Conservation (phyloP, 2,113 vertebrate species). For the Stomatorhinus ivindoensis region DNA sequence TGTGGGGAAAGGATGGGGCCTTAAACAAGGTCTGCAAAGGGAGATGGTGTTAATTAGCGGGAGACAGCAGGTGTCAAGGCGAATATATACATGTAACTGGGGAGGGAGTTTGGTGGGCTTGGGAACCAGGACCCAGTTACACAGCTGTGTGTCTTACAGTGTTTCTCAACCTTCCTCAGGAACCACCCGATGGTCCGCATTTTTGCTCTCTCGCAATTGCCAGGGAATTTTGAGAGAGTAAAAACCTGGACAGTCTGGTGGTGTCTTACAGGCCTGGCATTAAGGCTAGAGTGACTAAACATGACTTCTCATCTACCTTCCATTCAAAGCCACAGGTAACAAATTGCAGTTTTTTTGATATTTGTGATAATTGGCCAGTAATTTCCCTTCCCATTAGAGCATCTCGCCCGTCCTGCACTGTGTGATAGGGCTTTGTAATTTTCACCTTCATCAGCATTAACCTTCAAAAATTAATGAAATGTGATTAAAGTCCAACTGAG, state of each 20-base stretch:
- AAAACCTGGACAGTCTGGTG: too few species aligned
- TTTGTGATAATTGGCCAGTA: neutral
- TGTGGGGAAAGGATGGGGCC: neutral
- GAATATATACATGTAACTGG: neutral
- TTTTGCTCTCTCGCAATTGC: too few species aligned
- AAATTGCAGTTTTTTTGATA: neutral
- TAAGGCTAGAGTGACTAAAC: neutral
- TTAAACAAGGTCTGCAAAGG: neutral
- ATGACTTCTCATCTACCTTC: neutral
- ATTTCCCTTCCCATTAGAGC: neutral
- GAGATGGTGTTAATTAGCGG: neutral
- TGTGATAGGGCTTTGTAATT: neutral
- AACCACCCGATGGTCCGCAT: too few species aligned
- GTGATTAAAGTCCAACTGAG: neutral
- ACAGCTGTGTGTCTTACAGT: too few species aligned
- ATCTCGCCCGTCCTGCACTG: neutral
- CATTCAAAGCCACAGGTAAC: neutral
- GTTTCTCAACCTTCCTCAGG: too few species aligned
- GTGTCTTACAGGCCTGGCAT: neutral
- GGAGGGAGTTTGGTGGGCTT: neutral
- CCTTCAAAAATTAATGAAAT: conserved; percentile 12
- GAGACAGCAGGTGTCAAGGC: neutral
- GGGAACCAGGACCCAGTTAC: neutral
- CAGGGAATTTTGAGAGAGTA: too few species aligned
- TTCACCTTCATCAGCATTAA: conserved; percentile 1